These are phyloP conservation scores for Misgurnus mizolepis DNA, from an alignment of 2,113 vertebrate genomes.

Conservation along the genomic window DNA sequence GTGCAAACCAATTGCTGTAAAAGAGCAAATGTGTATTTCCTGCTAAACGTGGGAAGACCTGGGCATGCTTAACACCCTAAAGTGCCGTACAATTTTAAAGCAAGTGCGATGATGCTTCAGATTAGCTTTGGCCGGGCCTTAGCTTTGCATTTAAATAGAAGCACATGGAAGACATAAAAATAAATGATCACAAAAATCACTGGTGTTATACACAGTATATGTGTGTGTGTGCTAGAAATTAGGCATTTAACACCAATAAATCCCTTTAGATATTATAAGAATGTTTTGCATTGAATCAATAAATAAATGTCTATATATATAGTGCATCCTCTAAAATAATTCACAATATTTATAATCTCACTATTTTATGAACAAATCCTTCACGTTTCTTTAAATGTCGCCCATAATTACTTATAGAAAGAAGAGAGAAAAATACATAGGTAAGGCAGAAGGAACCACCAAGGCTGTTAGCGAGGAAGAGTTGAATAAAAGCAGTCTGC, in stretches of 20 bases:
- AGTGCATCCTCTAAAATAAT: conserved; percentile 36
- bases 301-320: background rate
- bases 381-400: background rate
- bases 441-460: conserved; percentile 36
- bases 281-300: conserved; percentile 24
- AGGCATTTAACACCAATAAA: conserved; percentile 22
- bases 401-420: conserved; percentile 4
- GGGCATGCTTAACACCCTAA: conserved; percentile 4
- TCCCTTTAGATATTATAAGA: conserved; percentile 34
- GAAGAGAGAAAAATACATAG: background rate
- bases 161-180: conserved; percentile 48
- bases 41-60: conserved; percentile 27
- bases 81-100: conserved; percentile 5
- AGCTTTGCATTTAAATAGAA: conserved; percentile 44
- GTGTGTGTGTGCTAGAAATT: conserved; percentile 1
- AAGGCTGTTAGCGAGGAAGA: conserved; percentile 4
- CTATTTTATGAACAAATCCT: conserved; percentile 27
- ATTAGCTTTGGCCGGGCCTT: conserved; percentile 30
- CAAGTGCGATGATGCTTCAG: conserved; percentile 1
- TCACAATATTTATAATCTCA: conserved; percentile 26
- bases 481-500: background rate
- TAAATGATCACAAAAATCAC: conserved; percentile 34
- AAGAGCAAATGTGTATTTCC: background rate
- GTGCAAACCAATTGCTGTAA: conserved; percentile 1
- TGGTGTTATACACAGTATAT: conserved; percentile 7